Evolutionary conservation across 2,797 vertebrate genomes (phyloP).

Genomic region (Cynodonichthys magdalenae): DNA sequence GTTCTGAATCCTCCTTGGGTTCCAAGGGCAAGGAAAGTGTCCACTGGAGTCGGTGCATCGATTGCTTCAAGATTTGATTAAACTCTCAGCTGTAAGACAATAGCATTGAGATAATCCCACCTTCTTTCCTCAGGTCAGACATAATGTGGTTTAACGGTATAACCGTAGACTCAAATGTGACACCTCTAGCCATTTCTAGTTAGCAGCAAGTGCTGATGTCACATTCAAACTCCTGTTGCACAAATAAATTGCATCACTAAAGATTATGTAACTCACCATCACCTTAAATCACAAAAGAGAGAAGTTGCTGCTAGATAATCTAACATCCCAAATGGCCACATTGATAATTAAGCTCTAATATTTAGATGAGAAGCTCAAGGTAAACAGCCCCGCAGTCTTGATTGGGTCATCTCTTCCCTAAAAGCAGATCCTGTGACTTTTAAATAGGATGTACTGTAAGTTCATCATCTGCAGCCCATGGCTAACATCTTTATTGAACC

Average conservation of each 20-base stretch:
- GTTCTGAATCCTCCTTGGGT: constrained; percentile 71
- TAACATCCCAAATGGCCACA: constrained; percentile 26
- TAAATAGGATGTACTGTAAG: constrained; percentile 61
- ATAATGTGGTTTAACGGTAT: constrained; percentile 66
- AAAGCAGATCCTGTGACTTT: constrained; percentile 57
- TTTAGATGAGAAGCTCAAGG: constrained; percentile 53
- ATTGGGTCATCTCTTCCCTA: constrained; percentile 59
- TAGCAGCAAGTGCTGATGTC: constrained; percentile 23
- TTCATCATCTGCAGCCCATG: constrained; percentile 58
- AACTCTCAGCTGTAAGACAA: constrained; percentile 78
- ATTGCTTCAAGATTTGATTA: constrained; percentile 81
- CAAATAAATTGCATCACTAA: not conserved
- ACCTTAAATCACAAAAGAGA: constrained; percentile 15
- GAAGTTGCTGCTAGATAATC: constrained; percentile 26
- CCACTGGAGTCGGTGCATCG: constrained; percentile 68
- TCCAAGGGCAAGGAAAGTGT: constrained; percentile 72
- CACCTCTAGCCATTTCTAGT: constrained; percentile 53
- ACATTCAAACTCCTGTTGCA: not conserved
- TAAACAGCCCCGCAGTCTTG: constrained; percentile 54
- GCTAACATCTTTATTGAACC: constrained; percentile 69
- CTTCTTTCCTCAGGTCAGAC: constrained; percentile 69
- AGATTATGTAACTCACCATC: constrained; percentile 5
- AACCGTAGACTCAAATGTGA: constrained; percentile 47
- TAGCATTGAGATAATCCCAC: constrained; percentile 76
- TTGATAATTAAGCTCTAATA: constrained; percentile 60